Percentiles rank a stretch among this genome's conserved stretches.
phyloP scores from a whole-genome alignment of 2,113 vertebrate species.

The Pseudonaja textilis region DNA sequence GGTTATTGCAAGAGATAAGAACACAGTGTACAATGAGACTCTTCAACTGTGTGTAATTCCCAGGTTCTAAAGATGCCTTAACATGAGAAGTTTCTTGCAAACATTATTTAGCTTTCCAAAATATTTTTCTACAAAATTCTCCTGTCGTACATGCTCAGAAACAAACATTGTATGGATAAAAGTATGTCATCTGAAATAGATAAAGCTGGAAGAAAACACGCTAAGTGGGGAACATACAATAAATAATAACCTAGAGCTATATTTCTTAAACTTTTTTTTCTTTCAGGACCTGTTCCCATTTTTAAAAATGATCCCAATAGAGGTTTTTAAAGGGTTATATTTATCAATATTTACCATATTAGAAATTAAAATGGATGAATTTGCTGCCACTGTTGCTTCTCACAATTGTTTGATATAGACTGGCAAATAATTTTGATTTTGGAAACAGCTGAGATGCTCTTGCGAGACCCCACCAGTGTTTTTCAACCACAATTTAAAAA shows the following conservation, averaged over 20 bases:
- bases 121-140: neutral
- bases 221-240: neutral
- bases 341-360: neutral
- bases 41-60: neutral
- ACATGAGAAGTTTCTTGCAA: neutral
- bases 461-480: neutral
- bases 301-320: neutral
- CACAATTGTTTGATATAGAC: neutral
- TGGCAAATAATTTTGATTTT: neutral
- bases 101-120: neutral
- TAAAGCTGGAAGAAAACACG: neutral
- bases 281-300: neutral
- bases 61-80: neutral
- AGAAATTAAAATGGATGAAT: neutral
- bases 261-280: neutral
- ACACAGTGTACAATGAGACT: neutral
- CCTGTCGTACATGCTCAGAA: neutral
- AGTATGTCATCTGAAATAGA: neutral
- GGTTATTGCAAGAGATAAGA: neutral
- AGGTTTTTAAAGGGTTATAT: neutral
- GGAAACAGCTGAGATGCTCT: neutral
- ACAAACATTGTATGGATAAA: neutral
- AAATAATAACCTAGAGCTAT: neutral
- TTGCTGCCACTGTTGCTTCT: neutral
- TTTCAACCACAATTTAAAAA: neutral